Base-by-base conservation (phyloP, 2,797 vertebrate species). In the Eleutherodactylus coqui region DNA sequence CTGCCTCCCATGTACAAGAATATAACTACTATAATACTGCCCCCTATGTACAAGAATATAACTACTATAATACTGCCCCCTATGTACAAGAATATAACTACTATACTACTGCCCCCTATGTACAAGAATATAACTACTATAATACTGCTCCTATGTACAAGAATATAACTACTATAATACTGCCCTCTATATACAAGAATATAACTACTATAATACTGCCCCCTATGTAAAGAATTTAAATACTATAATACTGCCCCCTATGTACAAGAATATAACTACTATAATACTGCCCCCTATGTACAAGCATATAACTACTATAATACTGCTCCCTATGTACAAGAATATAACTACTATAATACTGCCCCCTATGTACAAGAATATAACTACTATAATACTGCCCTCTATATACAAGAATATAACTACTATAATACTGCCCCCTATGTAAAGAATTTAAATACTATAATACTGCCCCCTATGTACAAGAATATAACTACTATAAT, bases 291-390 rank as follows among this genome's bases (percentile, higher is more conserved):
- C 11, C 58, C n/a, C 13, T 55, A 55, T 14, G 13, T 62, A 62
- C 27, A 62, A 62, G 27, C 29, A 62, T 62, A 62, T 62, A 62
- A 62, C 58, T 62, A 62, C 27, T 14, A 62, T 29, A 29, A 62
- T 62, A 51, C 49, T 19, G 4, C 49, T n/a, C 5, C 64, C 62
- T 67, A 36, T 34, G 8, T 69, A 69, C 34, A 38, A 69, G 64
- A 69, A 69, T 69, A 69, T 69, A 69, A 69, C 34, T 69, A 69
- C 32, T 67, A 36, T 67, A 67, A 67, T 67, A 34, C 32, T 67
- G 16, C n/a, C 32, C 14, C 34, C 34, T 38, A 24, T 69, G 7
- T 69, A 69, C 64, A 69, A 69, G 58, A 69, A 69, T 69, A 69
- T 19, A 69, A 36, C 64, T 69, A 36, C 34, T 36, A 69, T 69